Evolutionary conservation across 2,113 vertebrate genomes (phyloP), one percentile per base, ranked within the genome.

Genomic region (Charadrius vociferus): DNA sequence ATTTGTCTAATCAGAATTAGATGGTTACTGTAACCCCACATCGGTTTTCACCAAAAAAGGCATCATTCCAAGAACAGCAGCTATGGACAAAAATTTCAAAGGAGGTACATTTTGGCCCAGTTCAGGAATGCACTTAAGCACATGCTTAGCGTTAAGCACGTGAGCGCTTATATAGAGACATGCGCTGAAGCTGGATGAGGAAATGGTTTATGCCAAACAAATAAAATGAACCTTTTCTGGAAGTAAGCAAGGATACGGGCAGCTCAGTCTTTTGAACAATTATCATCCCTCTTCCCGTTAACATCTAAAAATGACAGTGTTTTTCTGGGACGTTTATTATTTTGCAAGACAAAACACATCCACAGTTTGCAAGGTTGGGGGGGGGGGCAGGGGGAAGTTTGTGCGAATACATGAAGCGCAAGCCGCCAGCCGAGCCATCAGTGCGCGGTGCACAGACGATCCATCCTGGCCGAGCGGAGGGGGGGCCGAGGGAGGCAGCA

Each of bases 1-100:
- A 91, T 97, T 98, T 98, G 94, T 97, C 95, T 98, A 95, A 93
- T 96, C 96, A 97, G 96, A 98, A 95, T 93, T 96, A 97, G 97
- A 91, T 94, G 94, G 79, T 58, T 96, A 74, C 93, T 90, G 55
- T 95, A 83, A 73, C 88, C 92, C 58, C 77, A 39, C 81, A 73
- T 86, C 26, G 39, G 92, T 97, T 95, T 47, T 53, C 97, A 97
- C 96, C 83, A 86, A 95, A 98, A 97, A 97, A 96, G 93, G 90
- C 79, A 91, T 90, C 55, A 58, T 88, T 98, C 96, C 96, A 95
- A 93, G 72, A 95, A 75, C 79, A 85, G 93, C 73, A 91, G 92
- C 75, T 29, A 67, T 12, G 86, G 84, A 79, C 74, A 87, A 91
- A 94, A 94, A 96, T 96, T 87, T 94, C 91, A 67, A 72, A 96